These are phyloP conservation scores for Venustoraphidia nigricollis DNA, from an alignment of 2,888 invertebrate genomes.

Conservation along the genomic window DNA sequence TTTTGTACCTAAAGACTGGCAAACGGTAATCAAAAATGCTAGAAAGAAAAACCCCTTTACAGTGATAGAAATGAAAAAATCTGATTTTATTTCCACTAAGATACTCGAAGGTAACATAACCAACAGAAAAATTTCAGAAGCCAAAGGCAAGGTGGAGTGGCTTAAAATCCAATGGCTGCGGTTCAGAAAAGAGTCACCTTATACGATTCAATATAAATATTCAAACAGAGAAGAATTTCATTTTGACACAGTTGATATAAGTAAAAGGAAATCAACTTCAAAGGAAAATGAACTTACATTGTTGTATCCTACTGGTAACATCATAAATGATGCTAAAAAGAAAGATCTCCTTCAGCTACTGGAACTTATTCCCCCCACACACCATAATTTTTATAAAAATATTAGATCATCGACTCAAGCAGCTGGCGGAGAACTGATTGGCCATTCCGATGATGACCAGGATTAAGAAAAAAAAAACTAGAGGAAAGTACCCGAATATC, in stretches of 20 bases:
- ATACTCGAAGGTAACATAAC: conserved; percentile 8
- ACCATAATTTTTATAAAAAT: conserved; percentile 8
- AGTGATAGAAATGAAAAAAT: conserved; percentile 8
- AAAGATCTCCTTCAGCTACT: conserved; percentile 8
- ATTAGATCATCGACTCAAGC: conserved; percentile 2
- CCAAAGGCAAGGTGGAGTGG: not conserved
- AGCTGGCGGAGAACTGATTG: conserved; percentile 2
- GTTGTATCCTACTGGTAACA: conserved; percentile 8
- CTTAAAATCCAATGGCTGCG: not conserved
- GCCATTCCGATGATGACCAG: conserved; percentile 1
- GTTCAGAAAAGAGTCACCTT: not conserved
- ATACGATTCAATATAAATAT: conserved; percentile 5
- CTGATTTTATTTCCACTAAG: conserved; percentile 9
- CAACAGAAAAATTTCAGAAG: conserved; percentile 7
- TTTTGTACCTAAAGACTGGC: conserved; percentile 4
- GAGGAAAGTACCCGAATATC: too few species aligned
- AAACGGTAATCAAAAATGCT: conserved; percentile 6
- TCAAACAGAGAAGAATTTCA: conserved; percentile 10
- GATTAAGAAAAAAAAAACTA: conserved; percentile 1
- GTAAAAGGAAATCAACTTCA: conserved; percentile 8
- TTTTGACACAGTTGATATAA: conserved; percentile 9
- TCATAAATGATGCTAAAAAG: conserved; percentile 9
- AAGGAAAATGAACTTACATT: conserved; percentile 8
- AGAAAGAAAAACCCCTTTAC: conserved; percentile 9
- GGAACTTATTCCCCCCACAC: conserved; percentile 7